Evolutionary conservation across 2,888 invertebrate genomes (phyloP), one percentile per base, ranked within the genome.

Genomic region (Osedax fenrisi): DNA sequence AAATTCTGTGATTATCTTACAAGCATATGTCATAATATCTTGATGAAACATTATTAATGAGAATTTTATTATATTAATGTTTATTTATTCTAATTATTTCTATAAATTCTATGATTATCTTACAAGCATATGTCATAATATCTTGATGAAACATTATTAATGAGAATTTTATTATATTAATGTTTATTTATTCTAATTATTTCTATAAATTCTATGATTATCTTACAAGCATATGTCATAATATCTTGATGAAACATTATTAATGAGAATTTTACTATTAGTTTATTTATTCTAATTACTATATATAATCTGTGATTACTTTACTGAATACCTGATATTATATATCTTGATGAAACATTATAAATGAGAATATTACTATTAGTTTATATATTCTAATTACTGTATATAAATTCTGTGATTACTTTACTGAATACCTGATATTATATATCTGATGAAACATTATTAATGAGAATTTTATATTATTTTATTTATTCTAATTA

Each of bases 191-290:
- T 64, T 61, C n/a, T n/a, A n/a, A n/a, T n/a, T n/a, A n/a, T n/a
- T n/a, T n/a, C n/a, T n/a, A 71, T 26, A 71, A 72, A 22, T 77
- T 78, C 72, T 85, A 41, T 41, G 41, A 41, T 41, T 41, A 41
- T 41, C 17, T 41, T 10, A 41, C 41, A 41, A 41, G 41, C 41
- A 41, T 41, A 41, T 41, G 41, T 41, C 41, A 41, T 41, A 41
- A 10, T 41, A 41, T 41, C 41, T 41, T 41, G 41, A 41, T 41
- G 41, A 41, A 5, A 41, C 5, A 41, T 17, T 41, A 10, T 41
- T 10, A 41, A n/a, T n/a, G n/a, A n/a, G n/a, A n/a, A n/a, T n/a
- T n/a, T n/a, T n/a, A n/a, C n/a, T n/a, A n/a, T n/a, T n/a, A n/a
- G n/a, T n/a, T n/a, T n/a, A n/a, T n/a, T n/a, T n/a, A n/a, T n/a